phyloP scores from a whole-genome alignment of 1,140 invertebrate species.

The Rhyzopertha dominica region DNA sequence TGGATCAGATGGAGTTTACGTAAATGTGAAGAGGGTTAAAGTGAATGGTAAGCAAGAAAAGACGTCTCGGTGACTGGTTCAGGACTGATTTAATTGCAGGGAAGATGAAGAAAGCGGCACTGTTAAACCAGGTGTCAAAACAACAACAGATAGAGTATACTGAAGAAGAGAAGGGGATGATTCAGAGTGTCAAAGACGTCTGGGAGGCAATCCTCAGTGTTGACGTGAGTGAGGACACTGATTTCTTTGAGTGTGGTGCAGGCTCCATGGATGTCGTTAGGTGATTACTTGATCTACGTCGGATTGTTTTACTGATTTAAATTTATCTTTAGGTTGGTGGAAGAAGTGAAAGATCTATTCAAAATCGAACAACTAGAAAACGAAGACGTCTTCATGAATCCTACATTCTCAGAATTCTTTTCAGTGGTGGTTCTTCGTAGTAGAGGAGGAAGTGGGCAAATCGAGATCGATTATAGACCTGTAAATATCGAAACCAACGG shows the following conservation, averaged over 20 bases:
- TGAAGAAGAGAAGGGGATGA: conserved; percentile 66
- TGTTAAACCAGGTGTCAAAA: conserved; percentile 66
- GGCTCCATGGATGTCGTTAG: conserved; percentile 95
- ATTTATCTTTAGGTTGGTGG: conserved; percentile 61
- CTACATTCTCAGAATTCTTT: conserved; percentile 78
- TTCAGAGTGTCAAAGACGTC: conserved; percentile 58
- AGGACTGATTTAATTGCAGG: conserved; percentile 66
- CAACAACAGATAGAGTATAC: conserved; percentile 64
- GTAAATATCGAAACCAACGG: conserved; percentile 78
- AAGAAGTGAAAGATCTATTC: conserved; percentile 84
- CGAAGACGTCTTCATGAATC: conserved; percentile 90
- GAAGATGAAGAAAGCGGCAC: conserved; percentile 78
- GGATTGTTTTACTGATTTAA: conserved; percentile 2
- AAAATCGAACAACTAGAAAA: conserved; percentile 72
- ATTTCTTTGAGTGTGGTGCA: conserved; percentile 89
- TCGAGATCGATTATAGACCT: conserved; percentile 62
- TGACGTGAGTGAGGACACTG: conserved; percentile 71
- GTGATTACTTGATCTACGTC: conserved; percentile 37
- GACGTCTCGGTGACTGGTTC: conserved; percentile 54
- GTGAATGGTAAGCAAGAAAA: conserved; percentile 25
- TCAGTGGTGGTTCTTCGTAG: conserved; percentile 59
- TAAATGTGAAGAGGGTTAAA: conserved; percentile 48
- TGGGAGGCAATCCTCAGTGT: conserved; percentile 83
- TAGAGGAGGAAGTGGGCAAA: conserved; percentile 52
- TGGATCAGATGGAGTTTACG: conserved; percentile 68